Percentiles rank a stretch among this genome's conserved stretches.
Evolutionary conservation across 1,140 invertebrate species (phyloP).

Genomic region (Trichoplusia ni): DNA sequence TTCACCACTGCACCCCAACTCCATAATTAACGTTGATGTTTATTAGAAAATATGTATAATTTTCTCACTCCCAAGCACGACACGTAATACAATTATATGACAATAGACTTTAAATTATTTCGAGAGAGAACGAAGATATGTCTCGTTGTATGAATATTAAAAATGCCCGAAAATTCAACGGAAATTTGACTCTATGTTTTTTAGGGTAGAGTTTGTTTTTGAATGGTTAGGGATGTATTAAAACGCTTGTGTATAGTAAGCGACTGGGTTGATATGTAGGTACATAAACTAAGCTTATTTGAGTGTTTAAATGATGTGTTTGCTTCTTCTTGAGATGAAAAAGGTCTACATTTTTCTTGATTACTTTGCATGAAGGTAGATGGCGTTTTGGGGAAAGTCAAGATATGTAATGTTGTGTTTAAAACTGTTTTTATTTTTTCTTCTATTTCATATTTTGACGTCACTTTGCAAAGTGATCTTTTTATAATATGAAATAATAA

Average conservation of each 20-base stretch:
- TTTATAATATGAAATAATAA: too few species aligned
- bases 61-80: slow-evolving; percentile 42
- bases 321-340: not conserved
- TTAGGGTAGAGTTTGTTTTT: not conserved
- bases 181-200: not conserved
- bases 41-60: slow-evolving; percentile 54
- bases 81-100: slow-evolving; percentile 61
- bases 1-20: not conserved
- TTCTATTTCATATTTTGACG: too few species aligned
- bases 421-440: too few species aligned
- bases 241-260: slow-evolving; percentile 6
- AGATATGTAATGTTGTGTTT: too few species aligned
- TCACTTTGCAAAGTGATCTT: too few species aligned
- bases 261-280: slow-evolving; percentile 27
- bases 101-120: slow-evolving; percentile 58
- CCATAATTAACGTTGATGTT: slow-evolving; percentile 42
- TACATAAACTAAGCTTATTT: slow-evolving; percentile 32
- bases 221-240: not conserved
- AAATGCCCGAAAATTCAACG: slow-evolving; percentile 19
- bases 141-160: slow-evolving; percentile 55
- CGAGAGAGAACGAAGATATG: slow-evolving; percentile 42
- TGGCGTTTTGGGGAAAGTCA: too few species aligned
- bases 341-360: not conserved
- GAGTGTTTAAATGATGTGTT: slow-evolving; percentile 30
- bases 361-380: not conserved